Evolutionary conservation across 2,888 invertebrate species (phyloP).

Genomic region (Watsonalla binaria): DNA sequence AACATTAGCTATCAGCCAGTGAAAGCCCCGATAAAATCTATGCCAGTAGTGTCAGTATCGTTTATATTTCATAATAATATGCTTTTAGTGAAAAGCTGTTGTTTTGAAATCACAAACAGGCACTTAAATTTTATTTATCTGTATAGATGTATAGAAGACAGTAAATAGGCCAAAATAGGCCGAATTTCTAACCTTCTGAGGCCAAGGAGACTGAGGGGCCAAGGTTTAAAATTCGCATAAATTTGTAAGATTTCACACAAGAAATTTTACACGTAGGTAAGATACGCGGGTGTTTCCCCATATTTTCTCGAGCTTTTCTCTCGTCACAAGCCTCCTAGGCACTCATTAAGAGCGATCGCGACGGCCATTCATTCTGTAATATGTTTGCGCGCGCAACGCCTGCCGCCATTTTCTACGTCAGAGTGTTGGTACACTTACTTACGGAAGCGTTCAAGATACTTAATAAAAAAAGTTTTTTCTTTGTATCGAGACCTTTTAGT

Average conservation of each 20-base stretch:
- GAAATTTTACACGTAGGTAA: not conserved
- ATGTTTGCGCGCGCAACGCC: constrained; percentile 13
- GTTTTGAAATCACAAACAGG: too few relatives aligned
- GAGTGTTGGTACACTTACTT: constrained; percentile 21
- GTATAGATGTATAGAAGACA: too few relatives aligned
- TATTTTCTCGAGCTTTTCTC: not conserved
- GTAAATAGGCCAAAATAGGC: too few relatives aligned
- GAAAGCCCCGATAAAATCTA: too few relatives aligned
- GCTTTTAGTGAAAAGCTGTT: too few relatives aligned
- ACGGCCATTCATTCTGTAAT: constrained; percentile 20
- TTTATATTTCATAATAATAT: too few relatives aligned
- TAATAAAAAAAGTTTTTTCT: constrained; percentile 1
- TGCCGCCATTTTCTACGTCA: constrained; percentile 21
- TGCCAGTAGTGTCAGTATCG: too few relatives aligned
- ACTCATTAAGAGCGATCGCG: constrained; percentile 10
- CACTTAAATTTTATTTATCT: too few relatives aligned
- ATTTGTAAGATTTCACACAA: not conserved
- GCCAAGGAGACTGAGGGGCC: too few relatives aligned
- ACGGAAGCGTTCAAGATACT: constrained; percentile 19
- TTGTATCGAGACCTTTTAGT: not conserved
- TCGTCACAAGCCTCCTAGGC: not conserved
- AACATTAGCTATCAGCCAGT: too few relatives aligned
- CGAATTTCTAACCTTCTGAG: too few relatives aligned
- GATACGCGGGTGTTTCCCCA: not conserved
- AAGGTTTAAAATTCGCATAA: not conserved